Conservation (phyloP, 2,888 invertebrate species). For the Luperina nickerlii region DNA sequence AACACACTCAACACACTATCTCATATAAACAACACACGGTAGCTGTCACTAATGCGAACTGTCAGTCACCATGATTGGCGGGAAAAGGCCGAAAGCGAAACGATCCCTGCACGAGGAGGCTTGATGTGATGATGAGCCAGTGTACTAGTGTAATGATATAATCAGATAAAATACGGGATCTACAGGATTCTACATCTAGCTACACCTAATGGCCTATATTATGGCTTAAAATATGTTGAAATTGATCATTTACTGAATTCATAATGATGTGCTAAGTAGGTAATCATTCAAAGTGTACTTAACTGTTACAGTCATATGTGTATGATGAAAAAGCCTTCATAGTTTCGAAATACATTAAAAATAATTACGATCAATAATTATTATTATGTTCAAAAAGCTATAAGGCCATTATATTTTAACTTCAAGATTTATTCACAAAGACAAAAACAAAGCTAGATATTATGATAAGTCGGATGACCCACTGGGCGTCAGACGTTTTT, state of each 20-base stretch:
- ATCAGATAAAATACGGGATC: background rate
- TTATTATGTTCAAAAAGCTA: conserved; percentile 12
- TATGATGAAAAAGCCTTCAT: background rate
- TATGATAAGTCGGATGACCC: conserved; percentile 24
- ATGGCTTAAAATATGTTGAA: background rate
- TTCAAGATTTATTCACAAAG: too few relatives aligned
- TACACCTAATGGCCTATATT: too few relatives aligned
- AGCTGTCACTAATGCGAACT: background rate
- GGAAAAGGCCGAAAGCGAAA: background rate
- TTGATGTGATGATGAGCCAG: background rate
- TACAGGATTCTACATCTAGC: background rate
- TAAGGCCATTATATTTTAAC: background rate
- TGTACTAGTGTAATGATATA: too few relatives aligned
- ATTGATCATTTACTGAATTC: background rate
- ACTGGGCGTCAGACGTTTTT: background rate
- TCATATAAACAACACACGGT: background rate
- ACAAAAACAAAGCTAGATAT: too few relatives aligned
- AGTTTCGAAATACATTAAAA: background rate
- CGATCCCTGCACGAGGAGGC: too few relatives aligned
- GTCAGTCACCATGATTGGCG: background rate
- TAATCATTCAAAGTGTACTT: background rate
- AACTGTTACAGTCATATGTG: background rate
- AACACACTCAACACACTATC: too few relatives aligned
- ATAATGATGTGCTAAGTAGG: background rate
- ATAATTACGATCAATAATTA: background rate